Percentiles rank a stretch among this genome's conserved stretches.
Evolutionary conservation across 2,888 invertebrate species (phyloP).

Genomic region (Drosophila conformis): DNA sequence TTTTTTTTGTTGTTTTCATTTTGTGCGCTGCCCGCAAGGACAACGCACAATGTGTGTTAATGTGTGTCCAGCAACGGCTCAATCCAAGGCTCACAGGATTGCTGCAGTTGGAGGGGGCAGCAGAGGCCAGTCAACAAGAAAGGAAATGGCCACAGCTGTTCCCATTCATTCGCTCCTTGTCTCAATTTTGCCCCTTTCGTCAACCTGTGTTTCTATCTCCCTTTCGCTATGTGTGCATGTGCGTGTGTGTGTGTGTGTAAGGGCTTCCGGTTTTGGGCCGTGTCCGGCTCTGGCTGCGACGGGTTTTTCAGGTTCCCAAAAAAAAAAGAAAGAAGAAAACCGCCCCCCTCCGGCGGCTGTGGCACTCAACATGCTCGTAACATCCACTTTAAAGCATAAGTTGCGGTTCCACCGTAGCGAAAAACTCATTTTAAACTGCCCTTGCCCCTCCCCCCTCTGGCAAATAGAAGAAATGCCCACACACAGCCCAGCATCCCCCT

Average conservation of each 20-base stretch:
- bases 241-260: conserved; percentile 17
- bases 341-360: conserved; percentile 34
- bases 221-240: background rate
- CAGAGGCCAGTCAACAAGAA: conserved; percentile 39
- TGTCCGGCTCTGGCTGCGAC: conserved; percentile 28
- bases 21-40: conserved; percentile 44
- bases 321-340: background rate
- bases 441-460: background rate
- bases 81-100: conserved; percentile 28
- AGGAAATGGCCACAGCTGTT: conserved; percentile 81
- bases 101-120: conserved; percentile 28
- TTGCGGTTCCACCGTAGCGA: conserved; percentile 80
- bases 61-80: conserved; percentile 64
- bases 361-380: conserved; percentile 57
- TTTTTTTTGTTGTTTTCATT: conserved; percentile 17
- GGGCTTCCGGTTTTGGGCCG: conserved; percentile 58
- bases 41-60: conserved; percentile 80
- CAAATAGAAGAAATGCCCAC: background rate
- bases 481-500: background rate
- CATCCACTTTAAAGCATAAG: conserved; percentile 80
- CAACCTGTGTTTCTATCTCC: conserved; percentile 6
- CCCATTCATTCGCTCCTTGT: conserved; percentile 60
- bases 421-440: conserved; percentile 61
- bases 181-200: conserved; percentile 52
- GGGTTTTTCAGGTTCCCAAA: conserved; percentile 17